These are phyloP conservation scores for Gnathonemus echidnorhynchus DNA, from an alignment of 2,113 vertebrate genomes.

Conservation along the genomic window DNA sequence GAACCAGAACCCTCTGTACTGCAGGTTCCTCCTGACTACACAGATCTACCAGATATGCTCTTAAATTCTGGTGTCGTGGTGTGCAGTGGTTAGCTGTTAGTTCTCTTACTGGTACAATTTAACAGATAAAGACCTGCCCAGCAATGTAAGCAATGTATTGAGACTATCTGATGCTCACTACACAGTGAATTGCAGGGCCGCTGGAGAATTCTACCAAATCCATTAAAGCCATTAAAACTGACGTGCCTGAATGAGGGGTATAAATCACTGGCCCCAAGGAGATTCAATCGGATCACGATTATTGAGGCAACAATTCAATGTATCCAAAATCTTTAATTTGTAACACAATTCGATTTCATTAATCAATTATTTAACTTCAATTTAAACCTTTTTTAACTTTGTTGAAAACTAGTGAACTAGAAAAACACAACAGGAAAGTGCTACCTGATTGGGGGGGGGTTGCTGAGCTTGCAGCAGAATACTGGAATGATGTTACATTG, in stretches of 20 bases:
- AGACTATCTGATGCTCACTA: background rate
- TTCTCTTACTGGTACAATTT: background rate
- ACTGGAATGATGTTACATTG: background rate
- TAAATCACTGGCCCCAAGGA: background rate
- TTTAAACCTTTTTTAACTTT: background rate
- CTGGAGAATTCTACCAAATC: background rate
- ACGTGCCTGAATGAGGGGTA: background rate
- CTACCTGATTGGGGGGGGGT: background rate
- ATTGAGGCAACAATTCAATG: background rate
- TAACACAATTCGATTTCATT: background rate
- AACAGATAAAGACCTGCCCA: background rate
- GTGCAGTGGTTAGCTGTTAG: background rate
- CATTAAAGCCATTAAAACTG: background rate
- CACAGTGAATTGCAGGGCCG: background rate
- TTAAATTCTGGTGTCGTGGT: background rate
- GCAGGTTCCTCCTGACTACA: background rate
- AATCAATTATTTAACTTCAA: background rate
- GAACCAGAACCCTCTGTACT: background rate
- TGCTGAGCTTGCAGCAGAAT: background rate
- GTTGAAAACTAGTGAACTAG: background rate
- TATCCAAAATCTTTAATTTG: background rate
- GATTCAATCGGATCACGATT: background rate
- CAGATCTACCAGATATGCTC: background rate
- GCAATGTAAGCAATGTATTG: background rate
- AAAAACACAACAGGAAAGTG: background rate